Evolutionary conservation across 92 coral and sea anemone species (phyloP).

Genomic region (Anthopleura xanthogrammica): DNA sequence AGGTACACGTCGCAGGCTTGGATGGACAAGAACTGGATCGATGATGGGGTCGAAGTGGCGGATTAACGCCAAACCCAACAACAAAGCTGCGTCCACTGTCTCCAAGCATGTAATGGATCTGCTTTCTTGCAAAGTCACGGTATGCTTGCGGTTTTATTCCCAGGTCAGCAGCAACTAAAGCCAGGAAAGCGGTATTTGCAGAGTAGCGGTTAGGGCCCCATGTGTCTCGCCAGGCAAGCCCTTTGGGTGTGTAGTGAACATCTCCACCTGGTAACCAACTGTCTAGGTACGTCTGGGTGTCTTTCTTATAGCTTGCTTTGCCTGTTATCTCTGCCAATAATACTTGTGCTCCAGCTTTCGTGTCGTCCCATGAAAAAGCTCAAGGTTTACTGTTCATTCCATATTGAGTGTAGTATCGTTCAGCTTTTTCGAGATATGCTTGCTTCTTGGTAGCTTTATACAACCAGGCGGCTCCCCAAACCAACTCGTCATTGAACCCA

Average conservation of each 20-base stretch:
- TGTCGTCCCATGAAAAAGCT: conserved; percentile 87
- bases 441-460: conserved; percentile 68
- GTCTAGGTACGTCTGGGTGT: conserved; percentile 47
- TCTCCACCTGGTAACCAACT: conserved; percentile 76
- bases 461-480: conserved; percentile 95
- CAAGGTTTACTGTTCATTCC: conserved; percentile 47
- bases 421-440: conserved; percentile 69
- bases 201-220: conserved; percentile 93
- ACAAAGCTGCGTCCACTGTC: conserved; percentile 83
- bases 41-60: conserved; percentile 82
- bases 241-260: conserved; percentile 75
- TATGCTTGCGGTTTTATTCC: conserved; percentile 56
- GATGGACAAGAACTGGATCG: conserved; percentile 74
- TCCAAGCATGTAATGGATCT: conserved; percentile 79
- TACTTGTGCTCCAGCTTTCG: conserved; percentile 73
- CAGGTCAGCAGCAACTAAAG: conserved; percentile 77
- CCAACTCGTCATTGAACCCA: conserved; percentile 77
- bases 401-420: conserved; percentile 51
- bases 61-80: conserved; percentile 79
- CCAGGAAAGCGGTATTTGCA: conserved; percentile 88
- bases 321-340: conserved; percentile 61
- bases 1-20: conserved; percentile 56
- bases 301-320: conserved; percentile 47
- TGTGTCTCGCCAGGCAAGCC: conserved; percentile 81
- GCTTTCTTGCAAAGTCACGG: conserved; percentile 67